Conservation (phyloP, 2,888 invertebrate species). For the Temnothorax ravouxi region DNA sequence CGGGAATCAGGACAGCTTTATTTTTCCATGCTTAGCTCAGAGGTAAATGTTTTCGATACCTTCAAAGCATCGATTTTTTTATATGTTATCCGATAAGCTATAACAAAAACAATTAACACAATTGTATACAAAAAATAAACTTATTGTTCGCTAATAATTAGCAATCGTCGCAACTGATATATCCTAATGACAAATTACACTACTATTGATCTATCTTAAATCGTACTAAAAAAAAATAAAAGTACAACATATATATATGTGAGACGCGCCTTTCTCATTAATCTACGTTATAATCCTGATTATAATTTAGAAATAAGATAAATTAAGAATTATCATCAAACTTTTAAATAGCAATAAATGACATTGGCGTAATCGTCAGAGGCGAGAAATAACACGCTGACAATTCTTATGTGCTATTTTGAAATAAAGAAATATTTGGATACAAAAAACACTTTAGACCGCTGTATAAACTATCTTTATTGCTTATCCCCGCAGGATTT, state of each 20-base stretch:
- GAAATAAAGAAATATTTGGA: too few relatives aligned
- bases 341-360: too few relatives aligned
- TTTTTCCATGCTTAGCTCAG: constrained; percentile 92
- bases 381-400: too few relatives aligned
- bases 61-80: not conserved
- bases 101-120: constrained; percentile 19
- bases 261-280: not conserved
- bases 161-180: not conserved
- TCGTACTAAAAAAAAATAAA: constrained; percentile 26
- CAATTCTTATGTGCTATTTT: too few relatives aligned
- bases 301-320: too few relatives aligned
- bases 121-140: constrained; percentile 48
- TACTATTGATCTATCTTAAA: constrained; percentile 30
- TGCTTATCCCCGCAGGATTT: too few relatives aligned
- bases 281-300: too few relatives aligned
- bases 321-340: too few relatives aligned
- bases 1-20: constrained; percentile 90
- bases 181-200: constrained; percentile 38
- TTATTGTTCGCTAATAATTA: not conserved
- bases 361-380: too few relatives aligned
- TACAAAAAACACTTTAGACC: too few relatives aligned
- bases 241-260: not conserved
- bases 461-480: too few relatives aligned
- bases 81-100: not conserved
- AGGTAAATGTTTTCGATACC: constrained; percentile 86